Base-by-base conservation (phyloP, 2,113 vertebrate genomes). In the Lepisosteus oculatus region DNA sequence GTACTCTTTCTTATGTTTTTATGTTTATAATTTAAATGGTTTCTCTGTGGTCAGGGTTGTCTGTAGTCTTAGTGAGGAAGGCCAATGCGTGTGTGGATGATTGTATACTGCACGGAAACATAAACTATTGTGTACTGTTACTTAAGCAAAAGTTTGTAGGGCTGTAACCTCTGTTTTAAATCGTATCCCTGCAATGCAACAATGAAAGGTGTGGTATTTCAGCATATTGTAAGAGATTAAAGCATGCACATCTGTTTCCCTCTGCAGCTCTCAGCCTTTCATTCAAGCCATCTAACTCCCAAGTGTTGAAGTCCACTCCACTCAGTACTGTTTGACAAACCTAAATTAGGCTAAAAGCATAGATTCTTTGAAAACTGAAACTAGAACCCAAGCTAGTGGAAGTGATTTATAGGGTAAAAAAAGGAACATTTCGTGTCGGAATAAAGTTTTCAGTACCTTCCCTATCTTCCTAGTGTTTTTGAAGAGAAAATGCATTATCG, bases 291-390 rank as follows among this genome's bases (percentile, higher is more conserved):
- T 66, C 61, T 74, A 80, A 59, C 75, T 78, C 66, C 75, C 41
- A 76, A 84, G 77, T 82, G 87, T 76, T 73, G 47, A 76, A 56
- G 43, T 44, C 44, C 43, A 44, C 45, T 44, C 44, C 43, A 44
- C 45, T 67, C n/a, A 67, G 44, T 54, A n/a, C 29, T 54, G n/a
- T 57, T 79, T 77, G 81, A 83, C 78, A 77, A 80, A 75, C 63
- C 68, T 83, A 74, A 81, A 79, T 76, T 67, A 61, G 74, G 72
- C 76, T 85, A 85, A 88, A 87, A 86, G 85, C 81, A 76, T 79
- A 29, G 67, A 0, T 63, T 69, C 70, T 55, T 65, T 42, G 56
- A 68, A 79, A 61, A 81, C 65, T 55, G 42, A 65, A 74, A 67
- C 44, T 61, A 77, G 79, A 72, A 61, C 59, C 61, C 8, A 57